These are phyloP conservation scores for Plumapathes pennacea DNA, from an alignment of 92 coral and sea anemone species.

Conservation along the genomic window DNA sequence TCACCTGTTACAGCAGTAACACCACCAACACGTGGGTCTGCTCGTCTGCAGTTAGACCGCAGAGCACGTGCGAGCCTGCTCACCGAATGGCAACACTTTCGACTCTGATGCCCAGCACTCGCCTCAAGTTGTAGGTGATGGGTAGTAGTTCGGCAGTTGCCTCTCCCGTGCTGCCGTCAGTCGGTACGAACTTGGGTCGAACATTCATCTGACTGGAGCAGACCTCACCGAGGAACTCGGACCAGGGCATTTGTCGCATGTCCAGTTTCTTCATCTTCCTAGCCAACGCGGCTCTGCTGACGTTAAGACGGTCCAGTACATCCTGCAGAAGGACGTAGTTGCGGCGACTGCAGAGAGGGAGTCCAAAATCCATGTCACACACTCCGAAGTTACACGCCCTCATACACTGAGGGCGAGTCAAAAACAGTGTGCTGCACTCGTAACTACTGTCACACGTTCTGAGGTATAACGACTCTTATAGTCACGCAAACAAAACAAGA, in stretches of 20 bases:
- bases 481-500: too few relatives aligned
- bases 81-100: slow-evolving; percentile 49
- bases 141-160: slow-evolving; percentile 77
- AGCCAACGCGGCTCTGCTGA: slow-evolving; percentile 63
- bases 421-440: not conserved
- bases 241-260: slow-evolving; percentile 76
- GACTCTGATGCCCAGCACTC: slow-evolving; percentile 70
- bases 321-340: slow-evolving; percentile 84
- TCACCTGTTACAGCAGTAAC: too few relatives aligned
- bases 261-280: slow-evolving; percentile 72
- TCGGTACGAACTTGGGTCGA: slow-evolving; percentile 47
- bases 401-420: too few relatives aligned
- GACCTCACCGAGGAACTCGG: slow-evolving; percentile 65
- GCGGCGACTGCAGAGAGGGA: slow-evolving; percentile 63
- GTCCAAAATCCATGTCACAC: too few relatives aligned
- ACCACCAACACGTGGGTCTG: too few relatives aligned
- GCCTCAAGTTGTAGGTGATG: slow-evolving; percentile 71
- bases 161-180: slow-evolving; percentile 63
- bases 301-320: slow-evolving; percentile 58
- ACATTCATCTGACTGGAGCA: slow-evolving; percentile 55
- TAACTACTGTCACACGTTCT: too few relatives aligned
- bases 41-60: too few relatives aligned
- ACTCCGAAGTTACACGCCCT: too few relatives aligned
- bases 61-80: not conserved
- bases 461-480: too few relatives aligned